Evolutionary conservation across 2,113 vertebrate genomes (phyloP), one percentile per base, ranked within the genome.

Genomic region (Collichthys lucidus): DNA sequence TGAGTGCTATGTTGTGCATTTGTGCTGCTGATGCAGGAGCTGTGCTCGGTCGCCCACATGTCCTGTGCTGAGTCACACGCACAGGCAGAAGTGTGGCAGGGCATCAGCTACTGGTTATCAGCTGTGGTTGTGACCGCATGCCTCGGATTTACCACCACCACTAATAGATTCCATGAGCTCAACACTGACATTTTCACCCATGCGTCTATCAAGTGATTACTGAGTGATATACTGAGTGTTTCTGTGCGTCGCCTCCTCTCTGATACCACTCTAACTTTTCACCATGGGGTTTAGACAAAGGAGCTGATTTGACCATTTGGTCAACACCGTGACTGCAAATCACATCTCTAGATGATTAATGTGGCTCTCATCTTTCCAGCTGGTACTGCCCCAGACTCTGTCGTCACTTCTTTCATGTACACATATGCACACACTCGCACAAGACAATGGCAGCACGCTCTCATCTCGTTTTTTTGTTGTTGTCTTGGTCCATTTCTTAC

Each of bases 71-170:
- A 86, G 73, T 84, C 85, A 82, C 63, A 73, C 62, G 69, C 46
- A 56, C 20, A 53, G 17, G 22, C 47, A 14, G n/a, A 35, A 40
- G 47, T 47, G 67, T 46, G 49, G 69, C 20, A 83, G 47, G 17
- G 60, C 64, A 67, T 81, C 68, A 76, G 86, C 86, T 92, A 76
- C 82, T 84, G 84, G 82, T 88, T 82, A 80, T 87, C 80, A 77
- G 74, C 68, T 88, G 78, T n/a, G 79, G 74, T 72, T 79, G 80
- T 0, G 67, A 79, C 55, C 14, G 47, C 62, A 61, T 64, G 66
- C 53, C 24, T 74, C 10, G 0, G 2, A 82, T 76, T 86, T 71
- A 84, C 55, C 67, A 53, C 74, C 66, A 17, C 44, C 31, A 15
- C 80, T 86, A 86, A 91, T 77, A 55, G 65, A 81, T 71, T 86